A percentile compares a stretch with the other conserved stretches of the same genome.
Evolutionary conservation across 1,140 invertebrate genomes (phyloP).

Genomic region (Archivesica marissinica): DNA sequence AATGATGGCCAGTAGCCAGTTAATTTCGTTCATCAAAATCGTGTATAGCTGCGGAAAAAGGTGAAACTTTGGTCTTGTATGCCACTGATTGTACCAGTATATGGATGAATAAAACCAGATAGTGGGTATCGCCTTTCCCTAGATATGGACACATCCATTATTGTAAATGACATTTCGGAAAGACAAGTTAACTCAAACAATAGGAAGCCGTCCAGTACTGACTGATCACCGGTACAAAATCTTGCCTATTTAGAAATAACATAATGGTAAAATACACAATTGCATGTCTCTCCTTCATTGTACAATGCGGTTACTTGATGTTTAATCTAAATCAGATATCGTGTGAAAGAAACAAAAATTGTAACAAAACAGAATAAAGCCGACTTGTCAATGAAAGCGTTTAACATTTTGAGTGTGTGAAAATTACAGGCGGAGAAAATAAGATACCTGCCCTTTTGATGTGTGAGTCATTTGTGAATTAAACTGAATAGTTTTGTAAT

Average conservation of each 20-base stretch:
- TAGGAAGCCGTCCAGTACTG: slow-evolving; percentile 24
- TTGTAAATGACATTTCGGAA: slow-evolving; percentile 21
- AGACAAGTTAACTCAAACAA: slow-evolving; percentile 8
- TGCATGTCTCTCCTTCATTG: slow-evolving; percentile 28
- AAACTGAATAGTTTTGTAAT: not conserved
- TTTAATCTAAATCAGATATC: slow-evolving; percentile 27
- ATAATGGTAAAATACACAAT: slow-evolving; percentile 25
- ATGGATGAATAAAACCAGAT: slow-evolving; percentile 10
- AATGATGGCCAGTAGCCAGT: not conserved
- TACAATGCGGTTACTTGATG: slow-evolving; percentile 17
- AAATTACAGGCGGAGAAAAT: slow-evolving; percentile 1
- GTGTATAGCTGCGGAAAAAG: not conserved
- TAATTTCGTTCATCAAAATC: not conserved
- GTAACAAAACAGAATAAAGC: slow-evolving; percentile 1
- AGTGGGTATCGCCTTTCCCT: slow-evolving; percentile 14
- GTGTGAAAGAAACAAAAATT: slow-evolving; percentile 46
- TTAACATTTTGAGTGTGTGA: slow-evolving; percentile 10
- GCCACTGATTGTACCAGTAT: not conserved
- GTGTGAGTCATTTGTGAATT: slow-evolving; percentile 23
- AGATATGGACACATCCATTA: slow-evolving; percentile 36
- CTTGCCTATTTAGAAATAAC: slow-evolving; percentile 12
- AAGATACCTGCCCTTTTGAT: slow-evolving; percentile 17
- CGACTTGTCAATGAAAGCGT: slow-evolving; percentile 28
- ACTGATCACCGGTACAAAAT: slow-evolving; percentile 21
- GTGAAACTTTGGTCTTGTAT: not conserved